Conservation (phyloP, 2,113 vertebrate species). For the Colaptes auratus region DNA sequence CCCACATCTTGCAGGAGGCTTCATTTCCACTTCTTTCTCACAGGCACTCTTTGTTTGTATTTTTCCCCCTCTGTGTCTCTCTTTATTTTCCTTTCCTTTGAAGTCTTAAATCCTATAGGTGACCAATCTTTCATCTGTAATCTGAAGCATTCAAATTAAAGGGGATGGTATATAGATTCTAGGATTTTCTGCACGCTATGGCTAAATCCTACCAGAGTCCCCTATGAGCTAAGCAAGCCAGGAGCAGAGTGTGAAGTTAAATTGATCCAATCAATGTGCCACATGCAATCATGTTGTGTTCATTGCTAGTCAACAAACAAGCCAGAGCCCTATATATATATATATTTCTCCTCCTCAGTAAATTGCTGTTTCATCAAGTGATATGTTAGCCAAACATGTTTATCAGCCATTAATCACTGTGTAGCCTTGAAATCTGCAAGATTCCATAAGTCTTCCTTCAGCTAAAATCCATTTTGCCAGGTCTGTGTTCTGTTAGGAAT, state of each 20-base stretch:
- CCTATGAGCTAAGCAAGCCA: conserved; percentile 72
- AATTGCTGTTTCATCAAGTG: background rate
- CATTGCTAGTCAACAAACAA: conserved; percentile 69
- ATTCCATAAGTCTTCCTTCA: conserved; percentile 31
- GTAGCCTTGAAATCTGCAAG: conserved; percentile 34
- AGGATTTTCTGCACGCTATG: conserved; percentile 79
- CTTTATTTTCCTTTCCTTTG: conserved; percentile 79
- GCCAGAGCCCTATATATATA: background rate
- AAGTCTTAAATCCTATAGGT: conserved; percentile 81
- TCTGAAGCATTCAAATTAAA: conserved; percentile 85
- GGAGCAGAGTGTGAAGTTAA: conserved; percentile 74
- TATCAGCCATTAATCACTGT: conserved; percentile 1
- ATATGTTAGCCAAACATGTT: background rate
- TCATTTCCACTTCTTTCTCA: conserved; percentile 56
- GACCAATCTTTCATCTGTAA: conserved; percentile 84
- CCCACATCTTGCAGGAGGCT: background rate
- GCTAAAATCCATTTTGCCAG: conserved; percentile 1
- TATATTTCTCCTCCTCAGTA: conserved; percentile 5
- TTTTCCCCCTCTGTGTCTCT: conserved; percentile 66
- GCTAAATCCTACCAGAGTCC: conserved; percentile 78
- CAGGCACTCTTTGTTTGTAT: conserved; percentile 62
- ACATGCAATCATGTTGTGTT: conserved; percentile 65
- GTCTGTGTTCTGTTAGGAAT: conserved; percentile 39
- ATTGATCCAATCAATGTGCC: conserved; percentile 80
- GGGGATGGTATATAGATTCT: conserved; percentile 81